Conservation (phyloP, 2,888 invertebrate genomes). For the Platerodrilus igneus region DNA sequence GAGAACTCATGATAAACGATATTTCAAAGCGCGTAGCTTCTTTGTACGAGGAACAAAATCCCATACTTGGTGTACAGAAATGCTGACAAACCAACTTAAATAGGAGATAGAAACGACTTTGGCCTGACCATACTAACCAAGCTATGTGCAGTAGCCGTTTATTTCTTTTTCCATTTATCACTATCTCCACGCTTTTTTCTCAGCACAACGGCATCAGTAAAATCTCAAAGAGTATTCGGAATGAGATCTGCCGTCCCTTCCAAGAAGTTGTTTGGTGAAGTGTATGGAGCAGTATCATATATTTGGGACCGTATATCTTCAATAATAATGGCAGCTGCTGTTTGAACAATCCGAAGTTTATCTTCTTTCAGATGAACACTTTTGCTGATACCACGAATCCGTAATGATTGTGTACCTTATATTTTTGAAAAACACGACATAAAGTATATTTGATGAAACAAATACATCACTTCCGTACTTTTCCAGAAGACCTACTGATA, state of each 20-base stretch:
- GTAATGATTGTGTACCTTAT: no score
- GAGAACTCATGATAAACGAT: neutral
- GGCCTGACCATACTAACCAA: neutral
- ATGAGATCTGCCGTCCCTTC: neutral
- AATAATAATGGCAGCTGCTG: neutral
- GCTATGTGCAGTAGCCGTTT: neutral
- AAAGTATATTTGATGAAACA: no score
- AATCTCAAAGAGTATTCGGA: neutral
- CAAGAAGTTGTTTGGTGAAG: neutral
- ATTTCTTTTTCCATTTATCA: neutral
- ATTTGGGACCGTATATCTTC: no score
- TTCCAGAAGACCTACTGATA: neutral
- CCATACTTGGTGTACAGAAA: slow-evolving; percentile 3
- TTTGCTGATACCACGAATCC: neutral
- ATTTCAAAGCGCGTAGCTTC: slow-evolving; percentile 4
- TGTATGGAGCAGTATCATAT: no score
- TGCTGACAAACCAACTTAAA: neutral
- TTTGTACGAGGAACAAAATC: slow-evolving; percentile 5
- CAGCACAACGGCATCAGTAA: neutral
- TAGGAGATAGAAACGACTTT: neutral
- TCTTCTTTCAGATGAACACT: neutral
- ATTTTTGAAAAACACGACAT: slow-evolving; percentile 1
- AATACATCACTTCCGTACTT: neutral
- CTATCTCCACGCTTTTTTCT: neutral
- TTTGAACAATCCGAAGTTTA: neutral